Base-by-base conservation (phyloP, 2,888 invertebrate species). In the Bruchidius siliquastri region DNA sequence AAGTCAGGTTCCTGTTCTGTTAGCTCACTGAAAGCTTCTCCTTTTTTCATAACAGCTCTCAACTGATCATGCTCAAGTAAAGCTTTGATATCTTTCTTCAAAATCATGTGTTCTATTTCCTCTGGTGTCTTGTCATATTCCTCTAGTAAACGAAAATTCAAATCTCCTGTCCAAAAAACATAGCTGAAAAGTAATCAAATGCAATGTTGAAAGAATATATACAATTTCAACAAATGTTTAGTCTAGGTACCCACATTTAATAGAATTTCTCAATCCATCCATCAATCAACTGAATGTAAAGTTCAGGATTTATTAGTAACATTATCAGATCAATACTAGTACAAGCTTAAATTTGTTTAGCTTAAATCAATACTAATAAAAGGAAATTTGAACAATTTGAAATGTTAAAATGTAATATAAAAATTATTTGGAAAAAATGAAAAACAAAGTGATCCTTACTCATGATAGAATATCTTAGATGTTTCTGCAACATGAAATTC, bases 81-180 rank as follows among this genome's bases (percentile, higher is more conserved):
- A 0, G 88, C 83, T 2, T 89, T 86, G 70, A 92, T 88, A 77
- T 94, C 90, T 75, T 92, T 91, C 73, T 92, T 91, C 75, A 90
- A 87, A 22, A 95, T 86, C 8, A 89, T 84, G 0, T 89, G 87
- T 18, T 91, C 89, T n/a, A 96, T 94, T 77, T 92, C 92, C 72
- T 90, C 89, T 0, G 92, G 89, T 22, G 91, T 89, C 76, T 87
- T 87, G 6, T 90, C 89, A 66, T 89, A 87, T 0, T 91, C 91
- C 73, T 92, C 92, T 76, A 91, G 87, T 6, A 94, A 88, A 0
- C 97, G 92, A 84, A 97, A 97, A 86, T 97, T 97, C 22, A 97
- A 88, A 84, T 97, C 96, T 0, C 96, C 96, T 81, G 96, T 91
- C 96, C 96, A 96, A 86, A 97, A 95, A 1, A 96, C 93, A 84